phyloP scores from a whole-genome alignment of 2,113 vertebrate genomes.

The Diphyllodes magnificus region DNA sequence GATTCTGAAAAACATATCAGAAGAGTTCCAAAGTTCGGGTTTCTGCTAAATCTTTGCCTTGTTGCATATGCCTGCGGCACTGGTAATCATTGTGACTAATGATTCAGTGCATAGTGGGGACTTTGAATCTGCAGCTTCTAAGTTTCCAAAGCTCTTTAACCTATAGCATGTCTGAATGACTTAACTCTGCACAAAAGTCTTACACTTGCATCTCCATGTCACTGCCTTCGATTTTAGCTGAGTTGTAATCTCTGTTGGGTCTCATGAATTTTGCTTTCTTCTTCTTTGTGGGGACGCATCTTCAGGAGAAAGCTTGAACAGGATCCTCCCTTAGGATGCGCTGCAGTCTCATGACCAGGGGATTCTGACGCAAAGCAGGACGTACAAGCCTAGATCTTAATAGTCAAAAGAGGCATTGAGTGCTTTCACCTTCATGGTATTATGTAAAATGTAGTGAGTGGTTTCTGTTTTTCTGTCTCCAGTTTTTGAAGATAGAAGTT shows the following conservation, averaged over 20 bases:
- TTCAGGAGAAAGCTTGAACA: background rate
- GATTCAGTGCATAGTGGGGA: background rate
- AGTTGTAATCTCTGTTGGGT: background rate
- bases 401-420: background rate
- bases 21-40: background rate
- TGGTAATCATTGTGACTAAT: background rate
- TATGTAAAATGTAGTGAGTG: background rate
- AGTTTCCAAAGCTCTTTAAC: background rate
- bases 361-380: background rate
- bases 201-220: background rate
- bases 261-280: background rate
- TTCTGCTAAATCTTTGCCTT: background rate
- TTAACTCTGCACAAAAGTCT: background rate
- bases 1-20: background rate
- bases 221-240: background rate
- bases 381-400: background rate
- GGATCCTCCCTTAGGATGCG: background rate
- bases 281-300: background rate
- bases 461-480: background rate
- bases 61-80: fast-evolving
- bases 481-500: background rate
- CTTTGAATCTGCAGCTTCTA: background rate
- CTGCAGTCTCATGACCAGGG: background rate
- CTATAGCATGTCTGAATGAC: background rate
- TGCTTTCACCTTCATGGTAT: background rate